phyloP scores from a whole-genome alignment of 2,797 vertebrate genomes.

The Semaprochilodus insignis region DNA sequence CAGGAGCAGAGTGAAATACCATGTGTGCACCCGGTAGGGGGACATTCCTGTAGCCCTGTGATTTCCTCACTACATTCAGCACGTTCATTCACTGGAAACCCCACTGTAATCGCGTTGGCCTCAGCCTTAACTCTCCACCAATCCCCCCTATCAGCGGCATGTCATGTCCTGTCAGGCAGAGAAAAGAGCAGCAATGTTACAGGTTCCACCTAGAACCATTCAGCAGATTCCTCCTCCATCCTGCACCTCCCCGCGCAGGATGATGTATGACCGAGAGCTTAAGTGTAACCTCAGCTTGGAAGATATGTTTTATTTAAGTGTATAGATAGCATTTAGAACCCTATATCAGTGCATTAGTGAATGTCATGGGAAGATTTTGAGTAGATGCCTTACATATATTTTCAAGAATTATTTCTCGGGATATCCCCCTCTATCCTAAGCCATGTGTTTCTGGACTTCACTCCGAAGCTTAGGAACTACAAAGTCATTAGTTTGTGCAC shows the following conservation, averaged over 20 bases:
- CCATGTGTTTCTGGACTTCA: neutral
- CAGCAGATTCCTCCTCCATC: neutral
- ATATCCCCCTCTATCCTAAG: neutral
- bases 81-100: slow-evolving; percentile 76
- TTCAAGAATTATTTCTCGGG: neutral
- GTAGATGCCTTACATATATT: neutral
- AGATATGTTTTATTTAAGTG: slow-evolving; percentile 6
- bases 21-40: slow-evolving; percentile 90
- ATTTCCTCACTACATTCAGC: slow-evolving; percentile 78
- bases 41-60: slow-evolving; percentile 86
- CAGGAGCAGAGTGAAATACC: slow-evolving; percentile 79
- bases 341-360: neutral
- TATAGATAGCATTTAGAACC: neutral
- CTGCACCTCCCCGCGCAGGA: neutral
- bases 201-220: slow-evolving; percentile 10
- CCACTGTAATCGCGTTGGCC: slow-evolving; percentile 79
- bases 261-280: slow-evolving; percentile 4
- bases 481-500: neutral
- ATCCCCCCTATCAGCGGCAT: slow-evolving; percentile 70
- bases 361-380: neutral
- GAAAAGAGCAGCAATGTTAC: slow-evolving; percentile 34
- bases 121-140: slow-evolving; percentile 64
- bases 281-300: neutral
- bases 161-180: slow-evolving; percentile 61
- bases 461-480: neutral